These are phyloP conservation scores for Syngnathus rostellatus DNA, from an alignment of 2,797 vertebrate species.

Conservation along the genomic window DNA sequence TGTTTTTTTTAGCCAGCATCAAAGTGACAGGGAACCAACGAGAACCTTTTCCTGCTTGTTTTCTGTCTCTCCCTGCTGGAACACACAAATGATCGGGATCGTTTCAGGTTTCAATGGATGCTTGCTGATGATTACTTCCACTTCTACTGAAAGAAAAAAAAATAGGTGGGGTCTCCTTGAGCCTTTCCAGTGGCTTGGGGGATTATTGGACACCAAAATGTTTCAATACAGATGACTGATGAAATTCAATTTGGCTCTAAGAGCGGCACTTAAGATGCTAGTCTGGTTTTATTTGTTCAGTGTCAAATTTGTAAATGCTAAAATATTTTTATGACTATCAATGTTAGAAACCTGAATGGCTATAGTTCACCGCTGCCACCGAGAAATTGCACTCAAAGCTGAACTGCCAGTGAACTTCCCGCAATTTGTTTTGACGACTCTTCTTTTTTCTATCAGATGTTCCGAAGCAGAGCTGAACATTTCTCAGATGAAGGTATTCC, in stretches of 20 bases:
- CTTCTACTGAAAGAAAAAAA: too few species aligned
- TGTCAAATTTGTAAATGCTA: neutral
- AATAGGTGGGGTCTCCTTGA: too few species aligned
- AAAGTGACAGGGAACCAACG: neutral
- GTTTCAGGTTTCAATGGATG: too few species aligned
- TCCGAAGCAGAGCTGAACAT: conserved; percentile 35
- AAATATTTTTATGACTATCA: neutral
- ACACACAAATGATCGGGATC: too few species aligned
- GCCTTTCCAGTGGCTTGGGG: too few species aligned
- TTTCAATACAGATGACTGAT: too few species aligned
- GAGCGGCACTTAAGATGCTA: neutral
- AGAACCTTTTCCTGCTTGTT: too few species aligned
- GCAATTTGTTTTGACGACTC: conserved; percentile 37
- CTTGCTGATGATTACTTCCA: too few species aligned
- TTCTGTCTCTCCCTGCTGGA: too few species aligned
- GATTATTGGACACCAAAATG: too few species aligned
- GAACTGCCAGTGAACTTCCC: conserved; percentile 64
- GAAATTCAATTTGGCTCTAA: too few species aligned
- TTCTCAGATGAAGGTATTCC: conserved; percentile 63
- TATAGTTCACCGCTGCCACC: conserved; percentile 24
- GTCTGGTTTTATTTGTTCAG: neutral
- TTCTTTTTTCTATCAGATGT: conserved; percentile 39
- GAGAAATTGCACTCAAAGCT: conserved; percentile 43
- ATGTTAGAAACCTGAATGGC: conserved; percentile 17
- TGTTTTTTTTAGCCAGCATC: conserved; percentile 7